Conservation (phyloP, 2,113 vertebrate species). For the Diphyllodes magnificus region DNA sequence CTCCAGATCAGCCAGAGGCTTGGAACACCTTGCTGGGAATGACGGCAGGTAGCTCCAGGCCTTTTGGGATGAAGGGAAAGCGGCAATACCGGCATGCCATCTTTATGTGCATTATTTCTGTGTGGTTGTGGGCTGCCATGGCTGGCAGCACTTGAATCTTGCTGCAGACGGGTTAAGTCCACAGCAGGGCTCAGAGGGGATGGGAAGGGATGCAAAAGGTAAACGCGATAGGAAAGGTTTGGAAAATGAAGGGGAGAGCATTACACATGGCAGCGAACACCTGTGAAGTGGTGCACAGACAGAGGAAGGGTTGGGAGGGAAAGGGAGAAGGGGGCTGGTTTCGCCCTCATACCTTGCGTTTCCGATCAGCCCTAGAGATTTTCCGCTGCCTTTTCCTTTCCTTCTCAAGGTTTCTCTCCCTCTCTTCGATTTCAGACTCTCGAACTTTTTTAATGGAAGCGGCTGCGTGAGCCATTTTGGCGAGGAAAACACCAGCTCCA, state of each 20-base stretch:
- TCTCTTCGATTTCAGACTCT: slow-evolving; percentile 85
- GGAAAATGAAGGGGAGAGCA: not conserved
- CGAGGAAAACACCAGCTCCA: slow-evolving; percentile 12
- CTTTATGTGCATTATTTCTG: not conserved
- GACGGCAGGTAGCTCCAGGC: not conserved
- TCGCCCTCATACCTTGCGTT: slow-evolving; percentile 87
- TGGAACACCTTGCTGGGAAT: not conserved
- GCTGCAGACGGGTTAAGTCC: slow-evolving; percentile 13
- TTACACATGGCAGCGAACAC: not conserved
- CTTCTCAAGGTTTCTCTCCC: slow-evolving; percentile 84
- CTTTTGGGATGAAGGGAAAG: not conserved
- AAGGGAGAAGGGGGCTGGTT: not conserved
- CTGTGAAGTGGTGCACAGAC: not conserved
- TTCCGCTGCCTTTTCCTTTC: slow-evolving; percentile 86
- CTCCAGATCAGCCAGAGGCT: not conserved
- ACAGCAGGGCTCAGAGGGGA: not conserved
- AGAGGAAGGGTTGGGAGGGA: not conserved
- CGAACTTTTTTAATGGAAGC: slow-evolving; percentile 97
- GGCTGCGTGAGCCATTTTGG: slow-evolving; percentile 92
- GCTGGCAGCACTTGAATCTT: not conserved
- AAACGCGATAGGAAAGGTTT: not conserved
- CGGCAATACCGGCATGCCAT: not conserved
- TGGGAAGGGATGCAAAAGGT: not conserved
- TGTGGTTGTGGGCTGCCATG: not conserved
- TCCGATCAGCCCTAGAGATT: slow-evolving; percentile 88